Percentiles rank a stretch among this genome's conserved stretches.
phyloP scores from a whole-genome alignment of 2,888 invertebrate species.

The Perdita meconis region DNA sequence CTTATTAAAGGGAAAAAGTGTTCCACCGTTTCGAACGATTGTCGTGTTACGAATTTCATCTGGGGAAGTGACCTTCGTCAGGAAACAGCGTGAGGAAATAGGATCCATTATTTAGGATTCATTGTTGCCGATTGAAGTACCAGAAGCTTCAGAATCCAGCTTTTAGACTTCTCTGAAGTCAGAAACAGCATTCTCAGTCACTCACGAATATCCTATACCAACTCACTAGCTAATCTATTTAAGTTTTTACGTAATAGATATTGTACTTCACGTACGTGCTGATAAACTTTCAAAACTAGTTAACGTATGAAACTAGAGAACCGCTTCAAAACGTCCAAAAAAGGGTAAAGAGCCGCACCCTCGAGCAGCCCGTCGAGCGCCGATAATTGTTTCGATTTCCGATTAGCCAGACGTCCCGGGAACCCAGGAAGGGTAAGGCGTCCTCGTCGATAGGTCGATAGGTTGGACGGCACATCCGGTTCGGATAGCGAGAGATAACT shows the following conservation, averaged over 20 bases:
- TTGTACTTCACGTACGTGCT: too few species aligned
- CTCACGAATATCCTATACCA: too few species aligned
- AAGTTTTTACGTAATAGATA: too few species aligned
- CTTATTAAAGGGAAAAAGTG: constrained; percentile 78
- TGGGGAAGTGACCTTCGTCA: background rate
- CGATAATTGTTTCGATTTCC: constrained; percentile 50
- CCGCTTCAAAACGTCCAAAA: too few species aligned
- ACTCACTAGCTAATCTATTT: too few species aligned
- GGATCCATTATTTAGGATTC: background rate
- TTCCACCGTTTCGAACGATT: constrained; percentile 16
- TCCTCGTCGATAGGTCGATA: constrained; percentile 74
- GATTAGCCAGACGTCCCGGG: constrained; percentile 43
- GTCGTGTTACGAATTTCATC: constrained; percentile 10
- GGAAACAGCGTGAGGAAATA: background rate
- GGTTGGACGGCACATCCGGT: constrained; percentile 70
- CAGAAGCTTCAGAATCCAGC: too few species aligned
- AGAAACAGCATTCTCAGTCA: too few species aligned
- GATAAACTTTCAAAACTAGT: too few species aligned
- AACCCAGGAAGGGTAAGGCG: constrained; percentile 75
- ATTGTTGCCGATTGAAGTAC: background rate
- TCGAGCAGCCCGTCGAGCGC: background rate
- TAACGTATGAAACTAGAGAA: too few species aligned
- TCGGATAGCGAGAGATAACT: constrained; percentile 78
- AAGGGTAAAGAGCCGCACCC: background rate
- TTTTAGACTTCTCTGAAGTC: too few species aligned